phyloP scores from a whole-genome alignment of 92 coral and sea anemone species.

The Epizoanthus ramosus region DNA sequence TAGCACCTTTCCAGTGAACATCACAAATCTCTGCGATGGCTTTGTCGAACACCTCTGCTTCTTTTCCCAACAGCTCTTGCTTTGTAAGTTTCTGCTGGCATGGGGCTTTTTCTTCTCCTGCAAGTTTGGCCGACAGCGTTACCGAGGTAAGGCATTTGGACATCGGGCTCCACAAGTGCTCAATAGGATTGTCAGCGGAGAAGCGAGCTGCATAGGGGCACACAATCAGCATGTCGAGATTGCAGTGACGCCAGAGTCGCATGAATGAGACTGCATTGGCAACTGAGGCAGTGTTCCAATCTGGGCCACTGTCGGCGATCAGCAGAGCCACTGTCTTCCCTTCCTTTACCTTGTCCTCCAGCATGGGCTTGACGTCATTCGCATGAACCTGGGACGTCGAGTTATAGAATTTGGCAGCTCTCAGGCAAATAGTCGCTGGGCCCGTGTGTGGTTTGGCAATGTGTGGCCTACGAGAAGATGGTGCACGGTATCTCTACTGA shows the following conservation, averaged over 20 bases:
- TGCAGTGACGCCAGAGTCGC: conserved; percentile 6
- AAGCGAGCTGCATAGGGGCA: conserved; percentile 41
- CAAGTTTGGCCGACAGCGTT: conserved; percentile 29
- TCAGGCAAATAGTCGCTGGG: background rate
- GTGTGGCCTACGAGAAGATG: conserved; percentile 3
- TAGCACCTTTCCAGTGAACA: conserved; percentile 48
- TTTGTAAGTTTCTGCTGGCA: conserved; percentile 24
- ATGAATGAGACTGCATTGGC: conserved; percentile 20
- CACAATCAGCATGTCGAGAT: conserved; percentile 40
- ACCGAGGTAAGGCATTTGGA: conserved; percentile 44
- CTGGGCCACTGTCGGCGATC: conserved; percentile 21
- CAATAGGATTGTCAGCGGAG: conserved; percentile 53
- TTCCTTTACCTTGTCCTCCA: conserved; percentile 26
- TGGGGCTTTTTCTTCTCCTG: conserved; percentile 40
- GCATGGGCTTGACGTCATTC: conserved; percentile 26
- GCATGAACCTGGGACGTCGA: conserved; percentile 1
- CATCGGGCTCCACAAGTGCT: conserved; percentile 52
- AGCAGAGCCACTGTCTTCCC: conserved; percentile 36
- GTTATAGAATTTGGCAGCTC: conserved; percentile 13
- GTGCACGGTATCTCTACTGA: no score
- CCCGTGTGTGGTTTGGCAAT: conserved; percentile 30
- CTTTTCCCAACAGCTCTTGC: background rate
- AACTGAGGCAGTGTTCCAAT: conserved; percentile 1
- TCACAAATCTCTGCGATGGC: conserved; percentile 38
- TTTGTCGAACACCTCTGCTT: conserved; percentile 11